These are phyloP conservation scores for Hydra vulgaris DNA, from an alignment of 30 jellyfish, hydroid and myxozoan genomes.

Conservation along the genomic window DNA sequence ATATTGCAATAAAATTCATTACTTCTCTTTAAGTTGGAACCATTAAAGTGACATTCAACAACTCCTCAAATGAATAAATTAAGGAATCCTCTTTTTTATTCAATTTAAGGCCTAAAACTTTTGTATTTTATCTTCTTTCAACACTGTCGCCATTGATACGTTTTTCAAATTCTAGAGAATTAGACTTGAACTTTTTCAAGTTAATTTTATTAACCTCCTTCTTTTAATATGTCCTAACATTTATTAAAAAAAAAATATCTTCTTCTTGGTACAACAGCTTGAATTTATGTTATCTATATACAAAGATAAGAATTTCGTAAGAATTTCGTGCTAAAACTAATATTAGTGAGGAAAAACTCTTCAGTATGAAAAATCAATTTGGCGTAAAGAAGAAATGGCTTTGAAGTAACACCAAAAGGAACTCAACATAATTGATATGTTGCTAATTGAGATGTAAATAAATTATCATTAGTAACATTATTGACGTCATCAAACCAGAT, in stretches of 20 bases:
- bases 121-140: background rate
- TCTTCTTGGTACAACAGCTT: background rate
- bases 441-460: too few relatives aligned
- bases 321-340: background rate
- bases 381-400: background rate
- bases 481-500: too few relatives aligned
- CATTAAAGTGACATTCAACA: background rate
- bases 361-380: background rate
- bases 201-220: too few relatives aligned
- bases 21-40: constrained; percentile 1
- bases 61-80: background rate
- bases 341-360: background rate
- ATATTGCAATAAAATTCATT: too few relatives aligned
- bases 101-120: too few relatives aligned
- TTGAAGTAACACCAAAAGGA: constrained; percentile 3
- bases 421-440: too few relatives aligned
- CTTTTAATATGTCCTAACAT: background rate
- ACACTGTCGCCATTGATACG: background rate
- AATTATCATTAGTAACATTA: too few relatives aligned
- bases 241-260: background rate
- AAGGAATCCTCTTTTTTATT: too few relatives aligned
- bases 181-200: too few relatives aligned
- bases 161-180: background rate
- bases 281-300: too few relatives aligned
- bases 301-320: too few relatives aligned